Evolutionary conservation across 2,113 vertebrate genomes (phyloP), one percentile per base, ranked within the genome.

Genomic region (Pardalotus punctatus): DNA sequence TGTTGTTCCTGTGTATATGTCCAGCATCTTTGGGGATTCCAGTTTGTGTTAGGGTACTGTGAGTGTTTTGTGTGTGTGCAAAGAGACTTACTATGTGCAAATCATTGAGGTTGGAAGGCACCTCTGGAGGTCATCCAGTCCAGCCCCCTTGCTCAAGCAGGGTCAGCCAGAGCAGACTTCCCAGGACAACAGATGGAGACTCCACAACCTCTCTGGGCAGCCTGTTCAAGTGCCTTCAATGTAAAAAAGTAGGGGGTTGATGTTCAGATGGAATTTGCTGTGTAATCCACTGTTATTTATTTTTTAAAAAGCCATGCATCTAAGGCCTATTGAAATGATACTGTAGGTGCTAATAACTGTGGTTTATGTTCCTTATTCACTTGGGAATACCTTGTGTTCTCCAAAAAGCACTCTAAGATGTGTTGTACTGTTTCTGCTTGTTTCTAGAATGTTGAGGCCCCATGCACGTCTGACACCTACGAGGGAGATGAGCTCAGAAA

Each of bases 1-100:
- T 70, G 15, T 8, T 73, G 17, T 42, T 69, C 8, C 69, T 3
- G 1, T 57, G 81, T 81, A 61, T 70, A 15, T 45, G 14, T 42
- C 36, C 48, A 15, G 45, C 10, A 9, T 12, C 66, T 73, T 25
- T 66, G 8, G 40, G 69, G 27, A 45, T 33, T 86, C 22, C 48
- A 31, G n/a, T 83, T 69, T 5, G 4, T 7, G 6, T 53, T 72
- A n/a, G 0, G 0, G n/a, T 33, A 31, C 16, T 1, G 0, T 1
- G 1, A 54, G 62, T 12, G 14, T 64, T 92, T 74, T 88, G 7
- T 64, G 29, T 17, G 25, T 36, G 9, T 4, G 2, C 42, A 73
- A 33, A 67, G 16, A 24, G 6, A 33, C 28, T 29, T 33, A 29
- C 20, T 72, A 12, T 3, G 4, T 54, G 13, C 12, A 25, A 19